Evolutionary conservation across 2,888 invertebrate species (phyloP).

Genomic region (Pristionchus entomophagus): DNA sequence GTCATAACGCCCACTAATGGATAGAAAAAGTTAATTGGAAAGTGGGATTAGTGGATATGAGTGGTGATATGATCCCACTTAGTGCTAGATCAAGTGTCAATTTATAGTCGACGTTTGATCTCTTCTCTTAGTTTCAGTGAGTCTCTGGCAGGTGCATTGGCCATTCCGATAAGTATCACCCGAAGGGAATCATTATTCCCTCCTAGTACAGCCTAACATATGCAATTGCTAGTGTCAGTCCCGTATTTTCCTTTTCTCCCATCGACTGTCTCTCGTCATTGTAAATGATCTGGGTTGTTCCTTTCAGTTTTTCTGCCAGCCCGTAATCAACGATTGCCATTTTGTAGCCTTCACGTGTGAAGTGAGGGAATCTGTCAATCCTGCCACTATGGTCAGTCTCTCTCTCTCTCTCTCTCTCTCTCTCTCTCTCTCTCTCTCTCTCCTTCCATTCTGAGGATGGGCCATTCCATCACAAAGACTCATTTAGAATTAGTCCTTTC

Average conservation of each 20-base stretch:
- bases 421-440: not conserved
- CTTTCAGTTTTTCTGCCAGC: conserved; percentile 64
- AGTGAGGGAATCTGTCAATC: conserved; percentile 21
- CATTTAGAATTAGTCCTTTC: too few relatives aligned
- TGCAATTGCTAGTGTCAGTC: too few relatives aligned
- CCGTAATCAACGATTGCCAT: conserved; percentile 63
- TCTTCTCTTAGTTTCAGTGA: not conserved
- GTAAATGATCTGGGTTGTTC: too few relatives aligned
- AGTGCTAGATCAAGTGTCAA: not conserved
- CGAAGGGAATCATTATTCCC: not conserved
- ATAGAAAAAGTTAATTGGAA: not conserved
- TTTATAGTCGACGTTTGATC: not conserved
- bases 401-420: not conserved
- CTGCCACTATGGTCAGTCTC: not conserved
- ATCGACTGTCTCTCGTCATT: too few relatives aligned
- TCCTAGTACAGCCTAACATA: not conserved
- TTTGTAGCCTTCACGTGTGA: conserved; percentile 58
- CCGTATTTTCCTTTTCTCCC: too few relatives aligned
- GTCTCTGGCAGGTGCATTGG: not conserved
- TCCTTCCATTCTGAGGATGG: too few relatives aligned
- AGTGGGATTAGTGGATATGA: not conserved
- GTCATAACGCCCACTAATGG: not conserved
- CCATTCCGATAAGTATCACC: not conserved
- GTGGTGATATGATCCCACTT: not conserved
- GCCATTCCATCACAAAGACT: too few relatives aligned